phyloP scores from a whole-genome alignment of 2,113 vertebrate genomes.

The Mola mola region DNA sequence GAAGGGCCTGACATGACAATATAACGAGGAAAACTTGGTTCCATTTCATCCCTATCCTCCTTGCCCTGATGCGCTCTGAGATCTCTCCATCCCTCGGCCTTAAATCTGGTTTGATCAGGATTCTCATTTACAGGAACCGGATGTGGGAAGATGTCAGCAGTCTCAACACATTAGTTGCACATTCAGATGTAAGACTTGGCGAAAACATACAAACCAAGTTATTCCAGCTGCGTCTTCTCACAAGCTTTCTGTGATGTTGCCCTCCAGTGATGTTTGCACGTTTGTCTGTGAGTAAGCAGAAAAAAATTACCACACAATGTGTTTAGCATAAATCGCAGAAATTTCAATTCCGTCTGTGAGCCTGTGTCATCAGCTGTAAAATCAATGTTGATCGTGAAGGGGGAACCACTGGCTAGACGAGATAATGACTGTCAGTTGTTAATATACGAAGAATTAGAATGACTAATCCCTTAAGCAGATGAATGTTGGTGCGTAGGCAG shows the following conservation, averaged over 20 bases:
- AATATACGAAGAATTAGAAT: conserved; percentile 3
- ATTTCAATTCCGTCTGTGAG: too few species aligned
- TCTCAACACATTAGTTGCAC: too few species aligned
- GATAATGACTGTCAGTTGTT: conserved; percentile 22
- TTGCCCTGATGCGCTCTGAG: conserved; percentile 27
- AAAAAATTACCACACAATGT: too few species aligned
- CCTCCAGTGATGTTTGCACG: too few species aligned
- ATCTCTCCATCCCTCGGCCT: conserved; percentile 10
- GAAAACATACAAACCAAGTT: too few species aligned
- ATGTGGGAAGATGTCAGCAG: conserved; percentile 7
- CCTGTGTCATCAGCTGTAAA: too few species aligned
- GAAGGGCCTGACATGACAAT: conserved; percentile 10
- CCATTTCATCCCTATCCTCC: conserved; percentile 15
- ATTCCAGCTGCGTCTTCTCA: too few species aligned
- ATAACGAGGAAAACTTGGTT: conserved; percentile 35
- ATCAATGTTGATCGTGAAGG: neutral
- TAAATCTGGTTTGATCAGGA: conserved; percentile 27
- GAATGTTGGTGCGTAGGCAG: neutral
- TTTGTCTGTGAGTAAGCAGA: too few species aligned
- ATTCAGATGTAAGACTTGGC: too few species aligned
- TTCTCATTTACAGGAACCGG: neutral
- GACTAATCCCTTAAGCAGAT: conserved; percentile 11
- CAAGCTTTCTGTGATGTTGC: too few species aligned
- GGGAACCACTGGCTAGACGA: conserved; percentile 4
- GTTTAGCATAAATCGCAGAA: too few species aligned